These are phyloP conservation scores for Leptoclinus maculatus DNA, from an alignment of 2,797 vertebrate species.

Conservation along the genomic window DNA sequence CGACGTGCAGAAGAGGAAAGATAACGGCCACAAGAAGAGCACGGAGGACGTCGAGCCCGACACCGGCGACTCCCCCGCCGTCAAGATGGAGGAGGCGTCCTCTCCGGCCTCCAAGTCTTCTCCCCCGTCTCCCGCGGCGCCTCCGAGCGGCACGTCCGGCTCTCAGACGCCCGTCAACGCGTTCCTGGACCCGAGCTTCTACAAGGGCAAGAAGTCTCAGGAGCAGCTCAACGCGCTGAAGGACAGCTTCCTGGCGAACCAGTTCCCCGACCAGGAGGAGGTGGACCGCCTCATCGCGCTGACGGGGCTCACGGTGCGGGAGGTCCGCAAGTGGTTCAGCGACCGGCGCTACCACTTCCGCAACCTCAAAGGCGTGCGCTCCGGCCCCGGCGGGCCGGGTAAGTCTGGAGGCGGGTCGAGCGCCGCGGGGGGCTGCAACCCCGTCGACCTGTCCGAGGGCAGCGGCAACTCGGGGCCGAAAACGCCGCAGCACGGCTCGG, in stretches of 20 bases:
- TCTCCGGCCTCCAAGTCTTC: conserved; percentile 81
- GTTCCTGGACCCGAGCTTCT: conserved; percentile 89
- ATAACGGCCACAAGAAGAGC: conserved; percentile 37
- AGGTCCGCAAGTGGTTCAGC: conserved; percentile 99
- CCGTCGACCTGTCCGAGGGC: conserved; percentile 80
- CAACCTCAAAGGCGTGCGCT: conserved; percentile 85
- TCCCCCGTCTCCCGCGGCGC: conserved; percentile 71
- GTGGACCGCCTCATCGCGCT: conserved; percentile 93
- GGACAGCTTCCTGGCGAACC: conserved; percentile 91
- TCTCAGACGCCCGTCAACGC: conserved; percentile 82
- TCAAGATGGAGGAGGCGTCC: conserved; percentile 60
- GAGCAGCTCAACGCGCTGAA: conserved; percentile 94
- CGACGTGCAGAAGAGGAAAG: conserved; percentile 54
- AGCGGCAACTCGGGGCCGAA: conserved; percentile 61
- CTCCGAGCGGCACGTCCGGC: conserved; percentile 73
- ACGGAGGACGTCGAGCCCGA: conserved; percentile 49
- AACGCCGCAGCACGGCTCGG: conserved; percentile 75
- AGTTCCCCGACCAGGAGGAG: conserved; percentile 95
- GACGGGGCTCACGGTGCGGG: conserved; percentile 92
- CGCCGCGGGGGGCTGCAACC: conserved; percentile 22
- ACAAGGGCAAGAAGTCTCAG: conserved; percentile 96
- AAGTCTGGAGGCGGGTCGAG: conserved; percentile 54
- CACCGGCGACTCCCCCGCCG: conserved; percentile 42
- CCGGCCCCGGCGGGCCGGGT: conserved; percentile 49
- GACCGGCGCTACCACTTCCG: conserved; percentile 96